Base-by-base conservation (phyloP, 2,888 invertebrate species). In the Hoplodrina ambigua region DNA sequence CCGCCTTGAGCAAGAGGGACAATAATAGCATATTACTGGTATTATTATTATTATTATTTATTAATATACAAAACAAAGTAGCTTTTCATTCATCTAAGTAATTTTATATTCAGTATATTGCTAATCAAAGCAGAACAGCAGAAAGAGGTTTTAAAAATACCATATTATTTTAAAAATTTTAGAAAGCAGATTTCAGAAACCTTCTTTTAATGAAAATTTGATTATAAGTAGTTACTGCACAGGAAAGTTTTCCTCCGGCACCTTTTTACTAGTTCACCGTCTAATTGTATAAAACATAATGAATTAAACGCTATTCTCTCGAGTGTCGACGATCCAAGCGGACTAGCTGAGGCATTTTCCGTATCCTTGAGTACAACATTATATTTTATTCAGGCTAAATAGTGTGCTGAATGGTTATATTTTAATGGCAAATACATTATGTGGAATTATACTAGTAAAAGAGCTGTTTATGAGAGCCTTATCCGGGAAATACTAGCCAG, bases 231-330 rank as follows among this genome's bases (percentile, higher is more conserved):
- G 87, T 41, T 71, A 87, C 86, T 84, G 61, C 80, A 86, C 81
- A 74, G 78, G 72, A 84, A 85, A 79, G 80, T 83, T 82, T 75
- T 77, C 75, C 80, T 75, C 78, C 75, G 76, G 73, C 83, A 84
- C 81, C 80, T 82, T 79, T 85, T 83, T 78, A 80, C 80, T 81
- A 76, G 83, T 81, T 82, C 80, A 66, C 82, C 78, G 78, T 80
- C 85, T 89, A 88, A 90, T 89, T 90, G 87, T 89, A 86, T 85
- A 81, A 84, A 83, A 85, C 84, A 77, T 91, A 90, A 90, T 89
- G 85, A 90, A 90, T 90, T 89, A 88, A 89, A 89, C 83, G 83
- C 80, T 69, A 85, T 86, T 80, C 82, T 77, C 85, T 78, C 79
- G 80, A 81, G 79, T 77, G 85, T 78, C 79, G 80, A 82, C 80